These are phyloP conservation scores for Bombylius major DNA, from an alignment of 2,888 invertebrate species.

Conservation along the genomic window DNA sequence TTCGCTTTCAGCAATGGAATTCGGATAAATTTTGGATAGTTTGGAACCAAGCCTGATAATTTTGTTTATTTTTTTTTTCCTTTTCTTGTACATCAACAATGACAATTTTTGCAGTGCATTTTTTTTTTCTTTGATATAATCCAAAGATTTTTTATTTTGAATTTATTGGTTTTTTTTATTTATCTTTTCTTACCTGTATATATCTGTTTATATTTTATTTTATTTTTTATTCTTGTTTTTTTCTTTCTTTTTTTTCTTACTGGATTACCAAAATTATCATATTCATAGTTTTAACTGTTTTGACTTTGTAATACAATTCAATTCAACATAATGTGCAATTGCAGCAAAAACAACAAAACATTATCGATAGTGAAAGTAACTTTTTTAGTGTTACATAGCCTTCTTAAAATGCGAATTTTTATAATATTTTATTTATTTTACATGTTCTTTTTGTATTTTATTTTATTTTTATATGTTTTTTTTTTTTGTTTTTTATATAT, in stretches of 20 bases:
- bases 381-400: not conserved
- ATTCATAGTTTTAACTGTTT: not conserved
- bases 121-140: not conserved
- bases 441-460: not conserved
- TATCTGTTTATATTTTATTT: no score
- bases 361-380: not conserved
- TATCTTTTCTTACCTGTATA: not conserved
- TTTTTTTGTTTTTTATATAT: not conserved
- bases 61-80: not conserved
- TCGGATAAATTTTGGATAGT: not conserved
- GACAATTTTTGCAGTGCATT: not conserved
- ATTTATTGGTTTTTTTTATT: not conserved
- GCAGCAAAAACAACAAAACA: not conserved
- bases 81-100: not conserved
- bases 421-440: not conserved
- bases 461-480: not conserved
- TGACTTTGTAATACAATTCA: no score
- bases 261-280: no score
- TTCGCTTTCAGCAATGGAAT: not conserved
- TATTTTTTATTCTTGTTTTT: no score
- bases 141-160: not conserved
- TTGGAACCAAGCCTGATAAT: not conserved
- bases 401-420: no score
- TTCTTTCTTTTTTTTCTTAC: no score
- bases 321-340: not conserved